Evolutionary conservation across 2,113 vertebrate species (phyloP), one percentile per base, ranked within the genome.

Genomic region (Oncorhynchus keta): DNA sequence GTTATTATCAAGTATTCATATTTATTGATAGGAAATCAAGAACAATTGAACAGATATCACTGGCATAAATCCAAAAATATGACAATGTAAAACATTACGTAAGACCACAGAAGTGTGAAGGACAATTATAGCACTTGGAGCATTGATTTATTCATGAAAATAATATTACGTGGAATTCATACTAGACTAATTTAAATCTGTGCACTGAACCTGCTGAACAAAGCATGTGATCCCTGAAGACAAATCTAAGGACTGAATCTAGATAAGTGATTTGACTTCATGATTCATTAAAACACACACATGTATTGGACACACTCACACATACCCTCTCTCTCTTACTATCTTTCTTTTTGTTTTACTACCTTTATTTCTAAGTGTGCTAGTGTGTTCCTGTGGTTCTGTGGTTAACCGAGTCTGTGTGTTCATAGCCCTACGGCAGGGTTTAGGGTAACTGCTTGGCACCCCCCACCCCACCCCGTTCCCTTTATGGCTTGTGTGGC

Each of bases 401-500:
- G 83, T 86, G 81, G 75, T 64, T 70, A 77, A 73, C 84, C 70
- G 65, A n/a, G 35, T 65, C 72, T 81, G 78, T 85, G 82, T 85
- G 66, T 75, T 79, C 83, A 51, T 24, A 78, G 80, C 91, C 88
- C 86, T 87, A 88, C 78, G 80, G 90, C 91, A 84, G 78, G 89
- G 82, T 90, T 89, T 92, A 90, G 83, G 89, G 78, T 87, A 89
- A 90, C 89, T 77, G 81, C 84, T 76, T 69, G 78, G 77, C 77
- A 66, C 73, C 13, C 83, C 62, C 68, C 71, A 32, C 32, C 5
- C 73, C 75, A 69, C 77, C 77, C 70, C 3, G 66, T 79, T 89
- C 85, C 86, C 87, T 91, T 83, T 90, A 86, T 84, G 83, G 88
- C 85, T 89, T 88, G 88, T 90, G 89, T 81, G 87, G 86, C 86